Evolutionary conservation across 2,888 invertebrate genomes (phyloP), one percentile per base, ranked within the genome.

Genomic region (Orthosia gothica): DNA sequence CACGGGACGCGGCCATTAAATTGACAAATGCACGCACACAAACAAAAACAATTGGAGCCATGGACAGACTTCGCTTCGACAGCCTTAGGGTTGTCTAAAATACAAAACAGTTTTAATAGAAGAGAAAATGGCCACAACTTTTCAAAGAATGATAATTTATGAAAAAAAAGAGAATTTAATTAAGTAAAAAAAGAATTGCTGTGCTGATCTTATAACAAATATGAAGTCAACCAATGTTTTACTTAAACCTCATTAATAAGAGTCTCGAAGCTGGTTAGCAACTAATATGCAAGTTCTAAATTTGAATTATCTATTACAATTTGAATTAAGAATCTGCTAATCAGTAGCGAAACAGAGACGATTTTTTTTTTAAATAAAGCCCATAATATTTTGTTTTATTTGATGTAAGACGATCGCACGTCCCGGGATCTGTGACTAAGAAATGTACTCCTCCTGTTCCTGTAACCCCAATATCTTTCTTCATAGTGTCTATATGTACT

Each of bases 1-100:
- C 76, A 83, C 78, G 69, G 73, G 50, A 63, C 82, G 84, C 78
- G 57, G 52, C 58, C 79, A 82, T 83, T 87, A 83, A 90, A 92
- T 91, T 92, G 92, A 93, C 90, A 92, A 91, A 91, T 89, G 87
- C 91, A 88, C 89, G 70, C 89, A 91, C 88, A 90, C 88, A 88
- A 82, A 79, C 78, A 80, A 81, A 87, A 88, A 87, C 86, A 84
- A 89, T 88, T 89, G 87, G 71, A 86, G 78, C 74, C 84, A 76
- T 71, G 83, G 82, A 82, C 79, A 76, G 67, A 67, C 76, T 81
- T 74, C 81, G 77, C 77, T 15, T 79, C 77, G 64, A 74, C 70
- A 82, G 9, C 4, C n/a, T 16, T 74, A 84, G 74, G 74, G 79
- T 32, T 82, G 77, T 54, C 62, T 55, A 58, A 47, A 18, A 3